Conservation (phyloP, 2,797 vertebrate genomes). For the Ptychadena robeensis region DNA sequence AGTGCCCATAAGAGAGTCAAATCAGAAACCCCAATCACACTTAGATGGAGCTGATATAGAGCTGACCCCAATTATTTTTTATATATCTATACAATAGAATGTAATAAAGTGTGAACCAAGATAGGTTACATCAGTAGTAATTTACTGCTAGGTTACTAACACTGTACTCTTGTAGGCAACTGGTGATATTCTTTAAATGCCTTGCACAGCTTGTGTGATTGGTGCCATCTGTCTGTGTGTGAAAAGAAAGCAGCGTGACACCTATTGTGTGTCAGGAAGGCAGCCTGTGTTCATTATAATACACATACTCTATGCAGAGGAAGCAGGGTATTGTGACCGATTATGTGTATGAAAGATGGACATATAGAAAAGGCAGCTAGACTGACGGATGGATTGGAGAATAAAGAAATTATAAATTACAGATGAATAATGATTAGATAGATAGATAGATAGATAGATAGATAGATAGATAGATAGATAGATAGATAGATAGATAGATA, state of each 20-base stretch:
- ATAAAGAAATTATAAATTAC: too few relatives aligned
- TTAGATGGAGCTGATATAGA: background rate
- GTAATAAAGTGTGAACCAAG: background rate
- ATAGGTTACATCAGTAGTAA: background rate
- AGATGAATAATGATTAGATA: background rate
- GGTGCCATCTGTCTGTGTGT: background rate
- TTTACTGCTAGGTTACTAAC: background rate
- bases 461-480: constrained; percentile 3
- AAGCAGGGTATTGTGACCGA: background rate
- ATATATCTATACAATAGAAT: background rate
- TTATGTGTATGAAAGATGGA: background rate
- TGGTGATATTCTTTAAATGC: background rate
- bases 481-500: background rate
- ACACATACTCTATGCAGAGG: background rate
- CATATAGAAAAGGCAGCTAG: background rate
- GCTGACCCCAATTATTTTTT: background rate
- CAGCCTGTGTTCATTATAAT: background rate
- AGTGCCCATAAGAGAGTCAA: background rate
- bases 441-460: constrained; percentile 7
- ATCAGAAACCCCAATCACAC: background rate
- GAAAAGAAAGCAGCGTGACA: background rate
- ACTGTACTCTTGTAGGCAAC: background rate
- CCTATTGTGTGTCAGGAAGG: background rate
- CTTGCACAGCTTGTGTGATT: background rate
- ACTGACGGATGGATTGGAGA: too few relatives aligned